These are phyloP conservation scores for Cyaniris semiargus DNA, from an alignment of 2,888 invertebrate species.

Conservation along the genomic window DNA sequence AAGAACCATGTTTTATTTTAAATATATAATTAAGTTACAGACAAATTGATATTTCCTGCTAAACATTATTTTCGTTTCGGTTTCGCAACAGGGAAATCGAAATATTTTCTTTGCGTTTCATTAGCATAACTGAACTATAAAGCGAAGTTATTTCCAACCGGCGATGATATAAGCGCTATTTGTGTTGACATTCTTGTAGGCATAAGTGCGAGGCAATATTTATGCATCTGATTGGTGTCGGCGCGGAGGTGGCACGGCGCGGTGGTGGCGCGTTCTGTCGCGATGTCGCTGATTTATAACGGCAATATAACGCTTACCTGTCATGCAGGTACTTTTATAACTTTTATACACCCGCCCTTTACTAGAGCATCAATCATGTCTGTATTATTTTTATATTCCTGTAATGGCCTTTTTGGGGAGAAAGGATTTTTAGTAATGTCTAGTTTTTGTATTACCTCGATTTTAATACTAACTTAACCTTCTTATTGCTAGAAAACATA, in stretches of 20 bases:
- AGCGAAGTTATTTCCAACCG: slow-evolving; percentile 15
- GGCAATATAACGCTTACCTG: slow-evolving; percentile 74
- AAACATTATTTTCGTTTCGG: too few relatives aligned
- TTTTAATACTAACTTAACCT: too few relatives aligned
- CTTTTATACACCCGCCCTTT: slow-evolving; percentile 39
- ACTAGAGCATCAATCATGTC: slow-evolving; percentile 29
- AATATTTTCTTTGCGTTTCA: not conserved
- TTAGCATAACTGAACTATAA: not conserved
- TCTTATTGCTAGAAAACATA: too few relatives aligned
- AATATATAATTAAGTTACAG: not conserved
- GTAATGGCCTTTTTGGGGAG: too few relatives aligned
- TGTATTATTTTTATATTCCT: not conserved
- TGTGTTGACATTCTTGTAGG: slow-evolving; percentile 36
- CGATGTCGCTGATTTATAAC: slow-evolving; percentile 72
- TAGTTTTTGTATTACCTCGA: too few relatives aligned
- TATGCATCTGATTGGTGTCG: slow-evolving; percentile 62
- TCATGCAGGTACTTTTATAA: slow-evolving; percentile 77
- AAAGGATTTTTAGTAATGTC: too few relatives aligned
- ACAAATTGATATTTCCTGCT: too few relatives aligned
- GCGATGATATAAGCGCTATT: not conserved
- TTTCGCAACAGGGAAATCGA: not conserved
- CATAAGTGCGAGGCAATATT: slow-evolving; percentile 51
- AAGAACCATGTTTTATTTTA: not conserved
- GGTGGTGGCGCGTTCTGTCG: slow-evolving; percentile 57
- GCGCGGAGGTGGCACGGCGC: slow-evolving; percentile 53